Percentiles rank a stretch among this genome's conserved stretches.
These are phyloP conservation scores for Ailuropoda melanoleuca DNA, from an alignment of 2,113 vertebrate species.

Conservation along the genomic window DNA sequence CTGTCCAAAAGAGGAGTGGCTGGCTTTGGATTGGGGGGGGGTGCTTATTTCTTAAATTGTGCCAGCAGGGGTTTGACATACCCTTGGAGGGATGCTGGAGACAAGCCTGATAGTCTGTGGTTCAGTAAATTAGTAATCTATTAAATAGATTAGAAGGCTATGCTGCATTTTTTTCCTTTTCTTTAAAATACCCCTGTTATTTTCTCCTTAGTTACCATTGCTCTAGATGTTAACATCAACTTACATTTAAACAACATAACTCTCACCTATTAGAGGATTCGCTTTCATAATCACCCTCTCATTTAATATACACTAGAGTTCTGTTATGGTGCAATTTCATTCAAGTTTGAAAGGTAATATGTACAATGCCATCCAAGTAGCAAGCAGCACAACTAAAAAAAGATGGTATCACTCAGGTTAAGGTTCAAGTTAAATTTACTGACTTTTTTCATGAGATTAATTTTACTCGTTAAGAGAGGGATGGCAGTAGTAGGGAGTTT, in stretches of 20 bases:
- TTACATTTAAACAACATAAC: neutral
- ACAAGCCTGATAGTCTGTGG: neutral
- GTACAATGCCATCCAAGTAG: neutral
- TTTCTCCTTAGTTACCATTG: neutral
- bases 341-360: constrained; percentile 19
- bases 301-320: neutral
- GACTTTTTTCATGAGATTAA: constrained; percentile 8
- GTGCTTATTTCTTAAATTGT: neutral
- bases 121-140: neutral
- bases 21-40: neutral
- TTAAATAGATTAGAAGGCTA: constrained; percentile 22
- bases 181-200: constrained; percentile 19
- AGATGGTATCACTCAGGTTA: neutral
- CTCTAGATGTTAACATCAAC: neutral
- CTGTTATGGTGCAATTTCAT: constrained; percentile 18
- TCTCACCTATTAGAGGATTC: neutral
- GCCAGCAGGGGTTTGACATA: neutral
- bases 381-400: neutral
- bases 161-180: constrained; percentile 19
- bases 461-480: neutral
- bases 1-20: neutral
- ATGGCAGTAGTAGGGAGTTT: neutral
- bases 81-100: neutral
- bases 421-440: neutral
- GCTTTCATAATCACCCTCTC: constrained; percentile 16